These are phyloP conservation scores for Sebastes iracundus DNA, from an alignment of 2,797 vertebrate genomes.

Conservation along the genomic window DNA sequence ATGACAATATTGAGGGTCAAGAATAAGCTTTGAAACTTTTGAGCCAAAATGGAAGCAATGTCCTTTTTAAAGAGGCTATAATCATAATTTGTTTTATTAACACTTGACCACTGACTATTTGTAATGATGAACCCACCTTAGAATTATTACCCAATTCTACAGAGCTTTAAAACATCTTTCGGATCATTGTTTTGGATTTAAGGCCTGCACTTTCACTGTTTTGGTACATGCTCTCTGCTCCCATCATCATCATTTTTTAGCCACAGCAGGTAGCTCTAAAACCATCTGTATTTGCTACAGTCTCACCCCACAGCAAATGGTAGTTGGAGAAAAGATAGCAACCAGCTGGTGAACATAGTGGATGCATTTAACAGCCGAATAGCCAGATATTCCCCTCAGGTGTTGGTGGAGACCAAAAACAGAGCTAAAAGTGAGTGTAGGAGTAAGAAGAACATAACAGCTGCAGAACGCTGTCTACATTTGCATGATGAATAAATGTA, in stretches of 20 bases:
- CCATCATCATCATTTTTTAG: no score
- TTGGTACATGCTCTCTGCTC: not conserved
- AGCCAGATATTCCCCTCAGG: not conserved
- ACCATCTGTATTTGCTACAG: not conserved
- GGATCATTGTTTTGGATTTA: no score
- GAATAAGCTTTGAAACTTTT: not conserved
- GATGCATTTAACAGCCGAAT: not conserved
- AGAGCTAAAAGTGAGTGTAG: not conserved
- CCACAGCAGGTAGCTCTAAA: not conserved
- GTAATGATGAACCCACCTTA: not conserved
- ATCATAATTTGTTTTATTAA: not conserved
- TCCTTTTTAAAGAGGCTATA: not conserved
- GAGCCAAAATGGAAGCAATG: not conserved
- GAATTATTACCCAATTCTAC: not conserved
- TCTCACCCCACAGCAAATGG: not conserved
- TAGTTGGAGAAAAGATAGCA: not conserved
- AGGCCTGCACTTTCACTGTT: not conserved
- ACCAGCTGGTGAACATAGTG: not conserved
- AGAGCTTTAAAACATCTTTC: not conserved
- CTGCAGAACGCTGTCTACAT: not conserved
- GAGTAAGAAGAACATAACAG: not conserved
- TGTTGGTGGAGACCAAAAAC: not conserved
- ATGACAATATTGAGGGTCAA: not conserved
- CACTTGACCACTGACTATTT: accelerated
- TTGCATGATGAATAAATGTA: not conserved